A percentile compares a stretch with the other conserved stretches of the same genome.
Conservation (phyloP, 2,888 invertebrate genomes). For the Dromius quadrimaculatus region DNA sequence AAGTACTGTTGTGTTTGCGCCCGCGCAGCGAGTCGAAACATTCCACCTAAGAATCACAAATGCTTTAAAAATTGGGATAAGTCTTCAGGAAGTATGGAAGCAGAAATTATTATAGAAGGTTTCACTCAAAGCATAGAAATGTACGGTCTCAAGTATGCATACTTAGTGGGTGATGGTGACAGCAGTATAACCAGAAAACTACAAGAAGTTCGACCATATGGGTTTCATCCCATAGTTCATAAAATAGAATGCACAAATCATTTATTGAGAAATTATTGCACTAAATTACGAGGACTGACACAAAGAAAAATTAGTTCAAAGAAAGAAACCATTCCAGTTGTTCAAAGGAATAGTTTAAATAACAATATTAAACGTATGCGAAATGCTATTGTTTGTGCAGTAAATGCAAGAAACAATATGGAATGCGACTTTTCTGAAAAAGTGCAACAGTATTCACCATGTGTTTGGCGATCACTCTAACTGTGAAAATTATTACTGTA, state of each 20-base stretch:
- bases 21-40: constrained; percentile 6
- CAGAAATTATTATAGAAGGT: constrained; percentile 41
- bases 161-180: constrained; percentile 42
- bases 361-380: background rate
- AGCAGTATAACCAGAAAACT: constrained; percentile 21
- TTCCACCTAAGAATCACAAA: too few relatives aligned
- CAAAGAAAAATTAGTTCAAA: background rate
- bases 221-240: constrained; percentile 2
- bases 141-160: constrained; percentile 26
- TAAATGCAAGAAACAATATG: too few relatives aligned
- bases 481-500: too few relatives aligned
- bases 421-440: too few relatives aligned
- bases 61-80: too few relatives aligned
- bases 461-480: too few relatives aligned
- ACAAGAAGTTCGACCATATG: background rate
- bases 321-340: too few relatives aligned
- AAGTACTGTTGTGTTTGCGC: constrained; percentile 43
- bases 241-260: constrained; percentile 4
- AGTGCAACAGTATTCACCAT: too few relatives aligned
- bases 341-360: too few relatives aligned
- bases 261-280: background rate
- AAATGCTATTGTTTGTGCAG: too few relatives aligned
- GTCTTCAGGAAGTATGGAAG: constrained; percentile 41
- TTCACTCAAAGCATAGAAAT: constrained; percentile 24
- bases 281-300: background rate